phyloP scores from a whole-genome alignment of 2,113 vertebrate species.

The Sander vitreus region DNA sequence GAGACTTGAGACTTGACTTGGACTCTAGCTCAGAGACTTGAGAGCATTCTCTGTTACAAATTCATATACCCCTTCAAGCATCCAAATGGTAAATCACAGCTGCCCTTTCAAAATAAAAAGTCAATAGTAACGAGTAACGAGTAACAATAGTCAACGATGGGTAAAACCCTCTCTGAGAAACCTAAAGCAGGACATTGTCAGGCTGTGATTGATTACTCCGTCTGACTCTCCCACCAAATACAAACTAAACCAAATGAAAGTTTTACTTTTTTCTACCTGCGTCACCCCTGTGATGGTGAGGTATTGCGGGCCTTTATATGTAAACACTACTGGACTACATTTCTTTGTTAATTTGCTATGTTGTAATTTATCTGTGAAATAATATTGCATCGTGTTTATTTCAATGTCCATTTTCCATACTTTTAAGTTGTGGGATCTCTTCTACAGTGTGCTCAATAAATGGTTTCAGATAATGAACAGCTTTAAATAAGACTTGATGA shows the following conservation, averaged over 20 bases:
- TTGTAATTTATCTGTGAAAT: neutral
- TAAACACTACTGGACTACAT: neutral
- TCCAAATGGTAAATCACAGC: too few relatives aligned
- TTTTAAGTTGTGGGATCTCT: neutral
- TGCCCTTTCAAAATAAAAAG: neutral
- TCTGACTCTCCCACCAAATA: neutral
- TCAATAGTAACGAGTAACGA: too few relatives aligned
- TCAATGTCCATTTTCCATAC: neutral
- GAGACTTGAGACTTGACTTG: too few relatives aligned
- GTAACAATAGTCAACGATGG: too few relatives aligned
- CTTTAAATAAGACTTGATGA: neutral
- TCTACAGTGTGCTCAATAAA: conserved; percentile 5
- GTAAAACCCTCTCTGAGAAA: neutral
- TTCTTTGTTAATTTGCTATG: neutral
- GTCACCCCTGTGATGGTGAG: neutral
- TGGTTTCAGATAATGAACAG: neutral
- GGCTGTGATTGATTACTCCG: neutral
- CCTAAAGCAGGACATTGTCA: neutral
- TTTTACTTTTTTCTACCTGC: too few relatives aligned
- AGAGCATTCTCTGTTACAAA: too few relatives aligned
- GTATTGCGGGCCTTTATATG: neutral
- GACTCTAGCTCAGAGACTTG: too few relatives aligned
- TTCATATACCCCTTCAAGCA: neutral
- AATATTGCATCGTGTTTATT: neutral
- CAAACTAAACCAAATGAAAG: neutral